These are phyloP conservation scores for Beris morrisii DNA, from an alignment of 2,888 invertebrate genomes.

Conservation along the genomic window DNA sequence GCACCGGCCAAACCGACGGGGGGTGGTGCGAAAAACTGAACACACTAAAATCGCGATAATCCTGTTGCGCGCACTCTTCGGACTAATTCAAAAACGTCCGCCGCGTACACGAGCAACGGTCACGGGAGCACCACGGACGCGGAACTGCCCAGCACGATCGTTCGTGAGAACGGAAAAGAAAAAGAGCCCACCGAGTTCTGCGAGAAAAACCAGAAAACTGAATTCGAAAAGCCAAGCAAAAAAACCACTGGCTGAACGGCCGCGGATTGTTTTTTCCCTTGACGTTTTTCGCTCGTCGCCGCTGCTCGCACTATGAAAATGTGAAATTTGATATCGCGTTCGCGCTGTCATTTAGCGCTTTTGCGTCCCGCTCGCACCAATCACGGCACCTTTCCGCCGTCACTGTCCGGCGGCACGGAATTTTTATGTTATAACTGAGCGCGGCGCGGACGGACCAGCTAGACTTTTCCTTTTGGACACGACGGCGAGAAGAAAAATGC, in stretches of 20 bases:
- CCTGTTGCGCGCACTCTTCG: neutral
- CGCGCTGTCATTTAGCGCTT: conserved; percentile 21
- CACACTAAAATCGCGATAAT: too few species aligned
- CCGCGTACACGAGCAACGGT: too few species aligned
- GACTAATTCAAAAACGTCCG: neutral
- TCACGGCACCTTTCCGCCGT: conserved; percentile 6
- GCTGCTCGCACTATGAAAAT: conserved; percentile 12
- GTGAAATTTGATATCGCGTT: conserved; percentile 29
- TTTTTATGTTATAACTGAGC: too few species aligned
- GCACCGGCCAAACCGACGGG: too few species aligned
- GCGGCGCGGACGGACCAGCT: too few species aligned
- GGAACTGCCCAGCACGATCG: too few species aligned
- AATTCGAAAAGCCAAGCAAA: neutral
- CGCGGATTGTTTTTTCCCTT: neutral
- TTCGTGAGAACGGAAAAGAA: too few species aligned
- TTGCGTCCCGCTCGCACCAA: conserved; percentile 10
- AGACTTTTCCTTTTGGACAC: too few species aligned
- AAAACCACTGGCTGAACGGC: conserved; percentile 5
- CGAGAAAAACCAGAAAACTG: neutral
- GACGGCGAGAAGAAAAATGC: too few species aligned
- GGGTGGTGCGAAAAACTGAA: too few species aligned
- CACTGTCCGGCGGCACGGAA: neutral
- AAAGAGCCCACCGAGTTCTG: too few species aligned
- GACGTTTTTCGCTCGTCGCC: conserved; percentile 11
- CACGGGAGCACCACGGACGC: too few species aligned